Conservation (phyloP, 2,888 invertebrate genomes). For the Nebria salina region DNA sequence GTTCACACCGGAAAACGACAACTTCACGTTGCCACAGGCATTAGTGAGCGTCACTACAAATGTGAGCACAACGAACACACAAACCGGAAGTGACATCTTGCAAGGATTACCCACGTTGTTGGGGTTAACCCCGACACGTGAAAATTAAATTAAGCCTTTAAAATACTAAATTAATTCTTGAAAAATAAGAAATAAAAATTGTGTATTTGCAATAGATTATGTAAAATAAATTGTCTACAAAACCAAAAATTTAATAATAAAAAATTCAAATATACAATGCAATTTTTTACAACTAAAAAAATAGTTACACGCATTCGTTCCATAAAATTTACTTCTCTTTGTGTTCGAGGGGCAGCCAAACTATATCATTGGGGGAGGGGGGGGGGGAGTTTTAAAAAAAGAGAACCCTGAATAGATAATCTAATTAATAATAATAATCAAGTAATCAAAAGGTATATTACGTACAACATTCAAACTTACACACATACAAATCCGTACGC, state of each 20-base stretch:
- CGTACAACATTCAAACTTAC: not conserved
- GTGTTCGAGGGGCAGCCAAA: slow-evolving; percentile 15
- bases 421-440: not conserved
- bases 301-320: slow-evolving; percentile 25
- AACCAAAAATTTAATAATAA: slow-evolving; percentile 43
- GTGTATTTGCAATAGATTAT: not conserved
- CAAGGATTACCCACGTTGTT: slow-evolving; percentile 52
- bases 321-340: slow-evolving; percentile 11
- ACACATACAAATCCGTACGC: not conserved
- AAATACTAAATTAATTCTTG: not conserved
- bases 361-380: slow-evolving; percentile 4
- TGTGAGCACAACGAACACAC: slow-evolving; percentile 55
- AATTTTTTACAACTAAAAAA: slow-evolving; percentile 34
- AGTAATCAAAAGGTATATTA: not conserved
- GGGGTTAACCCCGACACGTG: slow-evolving; percentile 47
- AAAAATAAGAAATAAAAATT: slow-evolving; percentile 14
- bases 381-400: not conserved
- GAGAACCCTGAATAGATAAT: not conserved
- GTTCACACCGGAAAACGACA: slow-evolving; percentile 46
- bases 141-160: not conserved
- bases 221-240: slow-evolving; percentile 36
- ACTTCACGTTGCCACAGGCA: slow-evolving; percentile 54
- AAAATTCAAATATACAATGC: slow-evolving; percentile 35
- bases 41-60: slow-evolving; percentile 57
- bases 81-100: slow-evolving; percentile 54